Evolutionary conservation across 2,797 vertebrate genomes (phyloP).

Genomic region (Lepus oiostolus): DNA sequence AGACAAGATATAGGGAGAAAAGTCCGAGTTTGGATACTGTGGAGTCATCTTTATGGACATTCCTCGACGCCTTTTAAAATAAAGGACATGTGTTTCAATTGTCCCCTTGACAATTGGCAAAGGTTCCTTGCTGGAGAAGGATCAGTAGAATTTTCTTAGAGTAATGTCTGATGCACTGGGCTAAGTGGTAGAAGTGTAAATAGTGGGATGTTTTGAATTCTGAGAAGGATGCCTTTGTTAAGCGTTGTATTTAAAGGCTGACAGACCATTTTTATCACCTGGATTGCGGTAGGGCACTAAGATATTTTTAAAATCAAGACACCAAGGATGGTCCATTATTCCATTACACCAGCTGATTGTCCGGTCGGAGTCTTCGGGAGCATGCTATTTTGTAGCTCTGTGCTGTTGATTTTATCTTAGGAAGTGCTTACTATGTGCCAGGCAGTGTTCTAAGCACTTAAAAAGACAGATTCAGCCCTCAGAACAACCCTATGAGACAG

Average conservation of each 20-base stretch:
- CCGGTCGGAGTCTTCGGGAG: background rate
- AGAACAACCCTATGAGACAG: background rate
- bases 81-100: background rate
- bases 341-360: conserved; percentile 39
- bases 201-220: background rate
- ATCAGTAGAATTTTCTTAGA: conserved; percentile 27
- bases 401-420: conserved; percentile 7
- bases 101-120: background rate
- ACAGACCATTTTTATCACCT: conserved; percentile 7
- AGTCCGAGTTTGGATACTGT: conserved; percentile 9
- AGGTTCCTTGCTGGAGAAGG: background rate
- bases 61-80: background rate
- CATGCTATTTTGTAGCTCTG: background rate
- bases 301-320: background rate
- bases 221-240: background rate
- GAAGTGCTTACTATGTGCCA: background rate
- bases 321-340: background rate
- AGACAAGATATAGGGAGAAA: conserved; percentile 25
- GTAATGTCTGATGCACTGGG: background rate
- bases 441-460: background rate
- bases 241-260: background rate
- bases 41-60: conserved; percentile 5
- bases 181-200: background rate
- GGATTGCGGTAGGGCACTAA: background rate
- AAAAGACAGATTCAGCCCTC: background rate